Evolutionary conservation across 2,888 invertebrate genomes (phyloP).

Genomic region (Aphrophora alni): DNA sequence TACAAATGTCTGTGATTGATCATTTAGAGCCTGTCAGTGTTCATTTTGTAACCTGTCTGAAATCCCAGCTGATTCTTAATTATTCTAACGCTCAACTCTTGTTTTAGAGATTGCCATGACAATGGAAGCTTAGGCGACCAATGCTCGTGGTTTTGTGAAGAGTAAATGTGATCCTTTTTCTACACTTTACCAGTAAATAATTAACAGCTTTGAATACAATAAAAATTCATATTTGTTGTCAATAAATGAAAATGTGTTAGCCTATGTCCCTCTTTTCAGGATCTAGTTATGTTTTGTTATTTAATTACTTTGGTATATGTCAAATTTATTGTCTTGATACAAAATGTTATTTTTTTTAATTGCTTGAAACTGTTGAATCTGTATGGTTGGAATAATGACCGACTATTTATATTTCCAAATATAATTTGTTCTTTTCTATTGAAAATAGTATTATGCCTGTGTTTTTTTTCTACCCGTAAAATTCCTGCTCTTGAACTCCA

Average conservation of each 20-base stretch:
- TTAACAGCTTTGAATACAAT: background rate
- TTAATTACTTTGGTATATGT: background rate
- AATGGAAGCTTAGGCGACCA: background rate
- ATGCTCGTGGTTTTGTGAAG: background rate
- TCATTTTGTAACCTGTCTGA: too few relatives aligned
- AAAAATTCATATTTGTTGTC: background rate
- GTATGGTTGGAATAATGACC: conserved; percentile 22
- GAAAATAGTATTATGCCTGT: background rate
- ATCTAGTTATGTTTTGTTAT: conserved; percentile 7
- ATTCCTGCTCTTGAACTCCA: too few relatives aligned
- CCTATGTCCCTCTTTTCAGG: background rate
- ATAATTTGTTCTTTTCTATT: conserved; percentile 40
- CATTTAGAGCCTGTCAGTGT: too few relatives aligned
- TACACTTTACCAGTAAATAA: background rate
- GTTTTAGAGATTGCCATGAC: background rate
- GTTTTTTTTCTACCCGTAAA: background rate
- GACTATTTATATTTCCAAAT: conserved; percentile 37
- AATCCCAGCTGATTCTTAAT: background rate
- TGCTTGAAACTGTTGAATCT: conserved; percentile 31
- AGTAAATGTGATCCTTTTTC: conserved; percentile 2
- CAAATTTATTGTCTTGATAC: conserved; percentile 5
- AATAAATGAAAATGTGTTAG: background rate
- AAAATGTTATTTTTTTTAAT: conserved; percentile 36
- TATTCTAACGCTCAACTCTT: background rate
- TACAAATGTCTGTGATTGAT: too few relatives aligned